A percentile compares a stretch with the other conserved stretches of the same genome.
These are phyloP conservation scores for Anniella stebbinsi DNA, from an alignment of 2,797 vertebrate genomes.

Conservation along the genomic window DNA sequence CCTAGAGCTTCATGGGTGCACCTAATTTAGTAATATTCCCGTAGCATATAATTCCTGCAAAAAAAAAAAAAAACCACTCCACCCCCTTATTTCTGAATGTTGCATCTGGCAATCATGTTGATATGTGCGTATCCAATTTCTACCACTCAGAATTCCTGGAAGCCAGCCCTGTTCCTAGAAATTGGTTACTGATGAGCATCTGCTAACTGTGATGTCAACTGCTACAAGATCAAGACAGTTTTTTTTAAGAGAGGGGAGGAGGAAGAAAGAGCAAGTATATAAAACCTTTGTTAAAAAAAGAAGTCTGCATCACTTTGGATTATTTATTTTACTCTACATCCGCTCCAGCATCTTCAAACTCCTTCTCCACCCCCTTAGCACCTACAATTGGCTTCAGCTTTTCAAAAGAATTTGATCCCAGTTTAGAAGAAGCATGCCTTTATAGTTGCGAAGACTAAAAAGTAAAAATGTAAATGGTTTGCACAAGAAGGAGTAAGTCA, in stretches of 20 bases:
- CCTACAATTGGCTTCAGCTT: background rate
- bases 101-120: slow-evolving; percentile 18
- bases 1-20: background rate
- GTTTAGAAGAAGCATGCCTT: background rate
- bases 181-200: background rate
- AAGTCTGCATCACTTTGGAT: slow-evolving; percentile 2
- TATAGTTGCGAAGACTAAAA: background rate
- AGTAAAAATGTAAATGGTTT: background rate
- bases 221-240: slow-evolving; percentile 13
- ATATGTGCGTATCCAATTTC: background rate
- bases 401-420: background rate
- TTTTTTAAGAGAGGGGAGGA: background rate
- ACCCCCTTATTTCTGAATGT: background rate
- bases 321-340: background rate
- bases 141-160: background rate
- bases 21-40: background rate
- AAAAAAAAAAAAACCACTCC: too few species aligned
- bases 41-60: background rate
- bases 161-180: background rate
- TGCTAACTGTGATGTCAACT: background rate
- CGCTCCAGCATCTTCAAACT: background rate
- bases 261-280: background rate
- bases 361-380: background rate
- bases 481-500: background rate
- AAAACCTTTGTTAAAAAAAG: fast-evolving